Evolutionary conservation across 1,140 invertebrate genomes (phyloP), one percentile per base, ranked within the genome.

Genomic region (Dendrolimus punctatus): DNA sequence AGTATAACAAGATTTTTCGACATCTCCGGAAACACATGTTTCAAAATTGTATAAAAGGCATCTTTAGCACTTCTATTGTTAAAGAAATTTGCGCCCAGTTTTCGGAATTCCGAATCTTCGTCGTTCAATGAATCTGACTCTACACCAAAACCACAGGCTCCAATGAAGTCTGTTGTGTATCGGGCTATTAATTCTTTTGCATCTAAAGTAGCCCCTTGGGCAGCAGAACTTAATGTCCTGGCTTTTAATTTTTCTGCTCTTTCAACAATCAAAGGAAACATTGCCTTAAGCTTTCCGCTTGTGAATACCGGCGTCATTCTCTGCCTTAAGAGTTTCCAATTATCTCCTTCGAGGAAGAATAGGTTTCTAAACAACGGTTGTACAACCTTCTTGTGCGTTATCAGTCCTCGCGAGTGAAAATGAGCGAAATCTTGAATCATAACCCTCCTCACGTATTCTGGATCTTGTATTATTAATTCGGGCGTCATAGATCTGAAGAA

Each of bases 251-350:
- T 55, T 53, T 85, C 62, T 0, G 71, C 79, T 23, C 77, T 73
- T 40, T 78, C 78, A 9, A 69, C 69, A 6, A 88, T 74, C 2
- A 80, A 67, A 5, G 73, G 67, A 46, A 90, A 89, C 87, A 91
- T 90, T 0, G 72, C 66, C 51, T 88, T 89, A 40, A 91, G 79
- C 65, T 90, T 90, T 37, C 86, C 86, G 1, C 87, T 87, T 0
- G 88, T 89, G 62, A 92, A 91, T 5, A 88, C 88, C 0, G 90
- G 90, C 4, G 86, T 88, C 38, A 92, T 63, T 53, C 90, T 89
- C 8, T 85, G 71, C 9, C 90, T 71, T 8, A 91, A 57, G 39
- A 78, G 68, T 46, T 77, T 85, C 91, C 90, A 92, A 57, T 85
- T 62, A 9, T 87, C 72, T 0, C 75, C 73, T 51, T 81, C 71